Base-by-base conservation (phyloP, 2,888 invertebrate genomes). In the Apotomis betuletana region DNA sequence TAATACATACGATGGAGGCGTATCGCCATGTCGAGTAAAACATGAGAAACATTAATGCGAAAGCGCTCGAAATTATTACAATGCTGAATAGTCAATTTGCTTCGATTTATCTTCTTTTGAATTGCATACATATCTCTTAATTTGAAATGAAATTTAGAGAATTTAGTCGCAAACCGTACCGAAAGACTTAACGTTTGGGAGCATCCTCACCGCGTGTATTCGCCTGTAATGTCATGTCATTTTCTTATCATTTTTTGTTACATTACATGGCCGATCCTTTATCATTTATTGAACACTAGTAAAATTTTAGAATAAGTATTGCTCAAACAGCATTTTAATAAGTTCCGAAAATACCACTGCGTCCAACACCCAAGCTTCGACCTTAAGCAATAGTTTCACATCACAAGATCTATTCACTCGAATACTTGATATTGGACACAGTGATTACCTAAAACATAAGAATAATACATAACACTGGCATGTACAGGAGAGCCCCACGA, bases 31-130 rank as follows among this genome's bases (percentile, higher is more conserved):
- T 60, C 65, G 6, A 75, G 82, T 82, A 80, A 83, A 81, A 84
- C 78, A 79, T 82, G 83, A 81, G 79, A 84, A 82, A 80, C 76
- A 78, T 81, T 78, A 75, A 77, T 62, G 67, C 61, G 55, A 67
- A 57, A 46, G 54, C 54, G 41, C 27, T 46, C 55, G 8, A 55
- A 57, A 5, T 12, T 9, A 57, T 57, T 57, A 46, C 4, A 57
- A 65, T 57, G 55, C 57, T 46, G 46, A 8, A 10, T 49, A 9
- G 49, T 10, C 49, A 49, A 49, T 49, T 8, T 9, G 9, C 8
- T 10, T 49, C 10, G 27, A 44, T 44, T 6, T 44, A 44, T 44
- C 8, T 9, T 49, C 49, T 49, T 49, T 9, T 4, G 10, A 3
- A 49, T 49, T 49, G 9, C 1, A 49, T 49, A 2, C 49, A 49